Conservation (phyloP, 2,797 vertebrate genomes). For the Pseudochirops cupreus region DNA sequence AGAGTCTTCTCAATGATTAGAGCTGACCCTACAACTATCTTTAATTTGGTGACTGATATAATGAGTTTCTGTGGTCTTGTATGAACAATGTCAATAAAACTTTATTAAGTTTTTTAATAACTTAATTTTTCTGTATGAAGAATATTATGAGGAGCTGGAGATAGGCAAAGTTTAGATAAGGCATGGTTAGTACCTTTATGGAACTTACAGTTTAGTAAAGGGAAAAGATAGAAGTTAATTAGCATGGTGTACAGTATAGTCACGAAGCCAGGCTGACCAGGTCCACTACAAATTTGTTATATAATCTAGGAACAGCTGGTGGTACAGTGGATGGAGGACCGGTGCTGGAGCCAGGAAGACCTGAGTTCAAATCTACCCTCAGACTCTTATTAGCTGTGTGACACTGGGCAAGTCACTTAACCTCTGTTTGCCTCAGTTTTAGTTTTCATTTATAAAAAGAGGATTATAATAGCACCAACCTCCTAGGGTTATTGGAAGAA, state of each 20-base stretch:
- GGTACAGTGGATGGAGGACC: not conserved
- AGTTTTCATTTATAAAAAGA: not conserved
- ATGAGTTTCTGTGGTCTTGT: not conserved
- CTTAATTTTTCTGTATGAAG: not conserved
- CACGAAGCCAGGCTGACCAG: not conserved
- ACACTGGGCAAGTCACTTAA: not conserved
- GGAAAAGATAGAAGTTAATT: not conserved
- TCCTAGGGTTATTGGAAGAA: not conserved
- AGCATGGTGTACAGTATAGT: not conserved
- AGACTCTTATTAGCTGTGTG: not conserved
- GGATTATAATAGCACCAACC: not conserved
- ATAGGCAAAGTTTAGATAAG: not conserved
- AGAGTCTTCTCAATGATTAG: not conserved
- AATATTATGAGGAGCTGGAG: not conserved
- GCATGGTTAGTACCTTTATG: not conserved
- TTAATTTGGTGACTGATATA: not conserved
- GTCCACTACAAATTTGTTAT: not conserved
- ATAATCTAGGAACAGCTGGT: not conserved
- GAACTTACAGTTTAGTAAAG: not conserved
- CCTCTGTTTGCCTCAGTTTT: not conserved
- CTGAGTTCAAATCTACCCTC: not conserved
- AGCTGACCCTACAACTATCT: not conserved
- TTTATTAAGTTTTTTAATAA: not conserved
- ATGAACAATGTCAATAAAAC: not conserved
- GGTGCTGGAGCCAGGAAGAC: not conserved